Conservation (phyloP, 1,140 invertebrate genomes). For the Drosophila nebulosa region DNA sequence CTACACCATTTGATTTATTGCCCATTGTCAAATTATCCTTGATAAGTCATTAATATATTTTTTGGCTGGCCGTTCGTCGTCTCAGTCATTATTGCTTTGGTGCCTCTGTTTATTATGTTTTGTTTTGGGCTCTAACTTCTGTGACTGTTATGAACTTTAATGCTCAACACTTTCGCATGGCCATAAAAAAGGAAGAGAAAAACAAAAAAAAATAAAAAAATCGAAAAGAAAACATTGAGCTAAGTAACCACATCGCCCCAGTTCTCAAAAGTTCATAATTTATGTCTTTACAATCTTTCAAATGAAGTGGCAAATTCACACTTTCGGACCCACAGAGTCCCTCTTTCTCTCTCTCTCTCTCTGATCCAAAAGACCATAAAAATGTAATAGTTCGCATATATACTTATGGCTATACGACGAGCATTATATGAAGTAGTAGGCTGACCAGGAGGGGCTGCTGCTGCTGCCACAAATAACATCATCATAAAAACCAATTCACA, state of each 20-base stretch:
- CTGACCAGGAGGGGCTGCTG: neutral
- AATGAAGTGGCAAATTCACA: slow-evolving; percentile 80
- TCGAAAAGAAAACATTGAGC: neutral
- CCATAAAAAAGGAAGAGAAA: slow-evolving; percentile 60
- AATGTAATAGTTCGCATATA: slow-evolving; percentile 55
- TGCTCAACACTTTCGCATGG: slow-evolving; percentile 62
- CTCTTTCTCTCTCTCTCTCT: neutral
- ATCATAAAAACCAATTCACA: slow-evolving; percentile 80
- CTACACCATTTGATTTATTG: slow-evolving; percentile 71
- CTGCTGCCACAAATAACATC: slow-evolving; percentile 57
- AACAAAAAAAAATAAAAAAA: neutral
- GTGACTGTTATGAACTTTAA: slow-evolving; percentile 52
- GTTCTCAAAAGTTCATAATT: slow-evolving; percentile 35
- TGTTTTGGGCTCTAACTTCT: slow-evolving; percentile 56
- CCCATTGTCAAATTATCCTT: slow-evolving; percentile 79
- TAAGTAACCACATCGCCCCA: neutral
- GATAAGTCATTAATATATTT: slow-evolving; percentile 79
- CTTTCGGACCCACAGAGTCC: slow-evolving; percentile 34
- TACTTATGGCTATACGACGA: neutral
- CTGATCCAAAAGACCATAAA: slow-evolving; percentile 41
- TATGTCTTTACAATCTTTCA: slow-evolving; percentile 72
- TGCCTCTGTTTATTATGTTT: slow-evolving; percentile 42
- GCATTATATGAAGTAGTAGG: neutral
- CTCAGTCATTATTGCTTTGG: neutral
- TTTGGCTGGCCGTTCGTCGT: slow-evolving; percentile 30